Evolutionary conservation across 2,113 vertebrate species (phyloP).

Genomic region (Labeo rohita): DNA sequence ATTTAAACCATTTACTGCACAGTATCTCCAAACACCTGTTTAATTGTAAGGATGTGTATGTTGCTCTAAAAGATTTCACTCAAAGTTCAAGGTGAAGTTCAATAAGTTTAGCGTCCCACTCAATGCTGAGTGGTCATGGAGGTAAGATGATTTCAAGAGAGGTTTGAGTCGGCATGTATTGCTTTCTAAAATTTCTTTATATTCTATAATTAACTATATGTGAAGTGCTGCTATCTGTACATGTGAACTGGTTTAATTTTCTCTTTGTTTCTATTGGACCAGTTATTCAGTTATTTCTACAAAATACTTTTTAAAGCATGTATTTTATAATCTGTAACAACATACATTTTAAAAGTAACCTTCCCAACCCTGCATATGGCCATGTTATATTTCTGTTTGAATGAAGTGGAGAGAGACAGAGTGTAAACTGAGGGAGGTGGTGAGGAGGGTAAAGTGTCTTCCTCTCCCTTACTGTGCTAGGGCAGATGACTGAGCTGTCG

Average conservation of each 20-base stretch:
- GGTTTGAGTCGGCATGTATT: constrained; percentile 1
- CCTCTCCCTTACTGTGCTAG: constrained; percentile 28
- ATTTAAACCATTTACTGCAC: background rate
- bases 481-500: constrained; percentile 19
- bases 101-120: background rate
- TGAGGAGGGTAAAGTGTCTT: constrained; percentile 47
- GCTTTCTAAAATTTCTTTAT: background rate
- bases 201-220: background rate
- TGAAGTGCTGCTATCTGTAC: background rate
- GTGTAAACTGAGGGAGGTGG: background rate
- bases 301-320: no score
- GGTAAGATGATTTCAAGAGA: background rate
- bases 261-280: no score
- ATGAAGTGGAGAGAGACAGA: background rate
- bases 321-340: no score
- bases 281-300: no score
- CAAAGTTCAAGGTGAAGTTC: background rate
- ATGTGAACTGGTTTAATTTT: background rate
- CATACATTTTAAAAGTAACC: no score
- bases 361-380: background rate
- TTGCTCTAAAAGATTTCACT: no score
- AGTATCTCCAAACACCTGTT: constrained; percentile 10
- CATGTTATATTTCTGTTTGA: background rate
- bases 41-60: background rate
- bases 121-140: background rate